These are phyloP conservation scores for Bombus sibiricus DNA, from an alignment of 1,140 invertebrate genomes.

Conservation along the genomic window DNA sequence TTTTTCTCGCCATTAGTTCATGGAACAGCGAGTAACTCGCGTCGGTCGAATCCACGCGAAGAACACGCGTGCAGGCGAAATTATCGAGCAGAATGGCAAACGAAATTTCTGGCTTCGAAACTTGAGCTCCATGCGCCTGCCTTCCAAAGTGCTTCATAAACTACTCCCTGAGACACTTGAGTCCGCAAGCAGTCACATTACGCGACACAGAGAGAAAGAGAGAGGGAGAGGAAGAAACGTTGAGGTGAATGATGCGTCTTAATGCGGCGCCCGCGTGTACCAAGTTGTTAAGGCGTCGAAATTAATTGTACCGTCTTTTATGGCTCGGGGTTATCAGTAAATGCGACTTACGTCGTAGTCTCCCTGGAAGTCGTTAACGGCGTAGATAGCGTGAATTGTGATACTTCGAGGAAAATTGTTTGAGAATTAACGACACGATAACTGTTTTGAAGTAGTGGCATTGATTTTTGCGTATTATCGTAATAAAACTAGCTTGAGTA, in stretches of 20 bases:
- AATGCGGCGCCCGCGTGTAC: slow-evolving; percentile 9
- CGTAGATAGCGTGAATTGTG: neutral
- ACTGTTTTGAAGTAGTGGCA: neutral
- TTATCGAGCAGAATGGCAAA: neutral
- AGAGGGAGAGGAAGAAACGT: neutral
- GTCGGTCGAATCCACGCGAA: no score
- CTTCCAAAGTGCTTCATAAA: slow-evolving; percentile 19
- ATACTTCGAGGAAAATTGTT: neutral
- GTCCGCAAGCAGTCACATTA: slow-evolving; percentile 21
- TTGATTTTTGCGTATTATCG: no score
- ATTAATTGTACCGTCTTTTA: slow-evolving; percentile 29
- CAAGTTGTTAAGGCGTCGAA: slow-evolving; percentile 33
- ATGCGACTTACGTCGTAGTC: no score
- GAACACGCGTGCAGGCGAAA: no score
- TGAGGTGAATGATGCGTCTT: slow-evolving; percentile 32
- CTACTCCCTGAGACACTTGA: neutral
- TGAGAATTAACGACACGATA: neutral
- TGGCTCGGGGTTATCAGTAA: neutral
- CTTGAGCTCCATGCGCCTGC: slow-evolving; percentile 1
- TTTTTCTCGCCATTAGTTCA: neutral
- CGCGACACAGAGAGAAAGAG: neutral
- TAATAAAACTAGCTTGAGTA: no score
- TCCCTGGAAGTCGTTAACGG: neutral
- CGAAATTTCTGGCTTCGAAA: slow-evolving; percentile 15
- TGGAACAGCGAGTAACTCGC: neutral